Conservation (phyloP, 2,113 vertebrate genomes). For the Nesogale talazaci region DNA sequence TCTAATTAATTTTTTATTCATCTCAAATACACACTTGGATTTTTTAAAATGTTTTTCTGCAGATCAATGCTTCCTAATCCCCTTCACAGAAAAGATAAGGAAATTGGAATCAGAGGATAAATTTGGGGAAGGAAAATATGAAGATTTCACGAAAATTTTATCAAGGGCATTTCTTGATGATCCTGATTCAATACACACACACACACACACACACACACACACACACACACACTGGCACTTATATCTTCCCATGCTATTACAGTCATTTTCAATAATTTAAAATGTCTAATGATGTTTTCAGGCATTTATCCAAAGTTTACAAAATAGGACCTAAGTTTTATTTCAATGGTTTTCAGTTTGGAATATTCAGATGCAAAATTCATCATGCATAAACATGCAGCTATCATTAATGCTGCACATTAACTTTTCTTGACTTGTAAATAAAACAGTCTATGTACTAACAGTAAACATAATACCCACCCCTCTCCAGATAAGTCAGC, state of each 20-base stretch:
- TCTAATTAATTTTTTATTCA: too few species aligned
- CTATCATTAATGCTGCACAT: conserved; percentile 28
- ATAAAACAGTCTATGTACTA: not conserved
- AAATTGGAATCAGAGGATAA: too few species aligned
- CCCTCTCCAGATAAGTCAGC: not conserved
- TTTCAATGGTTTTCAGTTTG: conserved; percentile 54
- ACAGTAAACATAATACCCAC: not conserved
- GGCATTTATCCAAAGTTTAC: not conserved
- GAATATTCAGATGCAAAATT: conserved; percentile 50
- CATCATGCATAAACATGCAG: conserved; percentile 29
- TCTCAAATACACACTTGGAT: too few species aligned
- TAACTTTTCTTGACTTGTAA: conserved; percentile 40
- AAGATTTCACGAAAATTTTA: too few species aligned
- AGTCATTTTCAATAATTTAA: not conserved
- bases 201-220: too few species aligned
- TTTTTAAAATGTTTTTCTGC: too few species aligned
- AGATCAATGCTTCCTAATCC: too few species aligned
- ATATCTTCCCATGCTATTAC: not conserved
- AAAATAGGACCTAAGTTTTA: conserved; percentile 26
- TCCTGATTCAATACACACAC: too few species aligned
- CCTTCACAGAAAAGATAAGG: too few species aligned
- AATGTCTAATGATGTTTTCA: conserved; percentile 23
- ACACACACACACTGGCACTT: too few species aligned
- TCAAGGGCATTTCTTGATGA: too few species aligned
- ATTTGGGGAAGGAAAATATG: too few species aligned